These are phyloP conservation scores for Pterois miles DNA, from an alignment of 2,797 vertebrate genomes.

Conservation along the genomic window DNA sequence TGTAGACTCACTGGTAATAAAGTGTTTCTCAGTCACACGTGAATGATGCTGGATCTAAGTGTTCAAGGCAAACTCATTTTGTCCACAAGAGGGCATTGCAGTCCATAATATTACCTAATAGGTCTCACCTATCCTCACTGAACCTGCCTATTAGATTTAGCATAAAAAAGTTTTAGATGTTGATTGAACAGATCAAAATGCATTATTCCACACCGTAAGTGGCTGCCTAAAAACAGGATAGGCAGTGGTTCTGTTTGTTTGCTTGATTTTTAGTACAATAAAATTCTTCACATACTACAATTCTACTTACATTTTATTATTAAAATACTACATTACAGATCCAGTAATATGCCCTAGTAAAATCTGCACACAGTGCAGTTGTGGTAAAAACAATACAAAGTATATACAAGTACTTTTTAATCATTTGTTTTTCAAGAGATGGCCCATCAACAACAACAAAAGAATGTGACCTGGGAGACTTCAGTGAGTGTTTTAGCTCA, in stretches of 20 bases:
- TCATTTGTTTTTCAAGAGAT: neutral
- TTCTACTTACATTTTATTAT: conserved; percentile 6
- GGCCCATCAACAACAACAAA: neutral
- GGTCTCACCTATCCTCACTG: neutral
- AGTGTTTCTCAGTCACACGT: neutral
- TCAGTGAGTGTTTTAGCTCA: neutral
- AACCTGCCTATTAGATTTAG: neutral
- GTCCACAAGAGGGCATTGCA: conserved; percentile 55
- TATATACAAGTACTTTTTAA: neutral
- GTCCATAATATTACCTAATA: neutral
- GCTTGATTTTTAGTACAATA: neutral
- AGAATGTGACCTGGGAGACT: neutral
- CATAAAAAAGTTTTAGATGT: neutral
- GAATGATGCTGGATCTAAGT: no score
- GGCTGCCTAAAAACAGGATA: neutral
- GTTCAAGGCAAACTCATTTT: neutral
- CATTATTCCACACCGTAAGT: neutral
- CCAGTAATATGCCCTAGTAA: neutral
- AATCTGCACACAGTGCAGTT: conserved; percentile 2
- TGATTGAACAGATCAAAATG: neutral
- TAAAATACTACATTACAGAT: neutral
- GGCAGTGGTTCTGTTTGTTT: no score
- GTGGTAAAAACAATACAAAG: conserved; percentile 10
- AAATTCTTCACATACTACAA: neutral
- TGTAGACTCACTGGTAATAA: neutral